These are phyloP conservation scores for Leptinotarsa haldemani DNA, from an alignment of 2,888 invertebrate genomes.

Conservation along the genomic window DNA sequence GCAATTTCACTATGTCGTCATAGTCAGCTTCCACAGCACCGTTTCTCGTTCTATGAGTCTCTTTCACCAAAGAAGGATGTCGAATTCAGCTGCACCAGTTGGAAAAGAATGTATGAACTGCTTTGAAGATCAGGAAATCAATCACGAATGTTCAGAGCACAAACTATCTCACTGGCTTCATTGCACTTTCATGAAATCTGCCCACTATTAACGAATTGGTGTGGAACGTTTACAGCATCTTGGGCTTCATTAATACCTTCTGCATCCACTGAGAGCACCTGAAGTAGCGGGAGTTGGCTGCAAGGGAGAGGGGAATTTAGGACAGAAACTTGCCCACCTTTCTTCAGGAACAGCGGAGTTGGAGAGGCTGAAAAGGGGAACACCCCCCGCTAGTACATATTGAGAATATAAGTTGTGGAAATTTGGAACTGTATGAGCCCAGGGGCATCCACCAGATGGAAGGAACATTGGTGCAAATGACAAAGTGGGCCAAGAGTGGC, in stretches of 20 bases:
- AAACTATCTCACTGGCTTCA: neutral
- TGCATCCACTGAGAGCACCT: slow-evolving; percentile 69
- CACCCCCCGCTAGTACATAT: slow-evolving; percentile 70
- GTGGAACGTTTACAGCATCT: slow-evolving; percentile 60
- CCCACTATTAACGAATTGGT: slow-evolving; percentile 55
- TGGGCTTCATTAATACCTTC: slow-evolving; percentile 60
- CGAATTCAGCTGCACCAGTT: too few species aligned
- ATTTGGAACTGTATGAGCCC: slow-evolving; percentile 70
- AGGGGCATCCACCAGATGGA: slow-evolving; percentile 66
- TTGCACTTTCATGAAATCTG: neutral
- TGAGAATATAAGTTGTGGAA: slow-evolving; percentile 77
- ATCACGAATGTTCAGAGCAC: too few species aligned
- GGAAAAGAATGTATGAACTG: neutral
- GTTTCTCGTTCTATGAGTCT: too few species aligned
- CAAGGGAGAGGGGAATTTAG: slow-evolving; percentile 57
- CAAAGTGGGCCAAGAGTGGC: slow-evolving; percentile 71
- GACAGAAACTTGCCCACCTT: slow-evolving; percentile 63
- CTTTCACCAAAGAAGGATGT: too few species aligned
- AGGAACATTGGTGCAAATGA: slow-evolving; percentile 72
- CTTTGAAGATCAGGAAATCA: neutral
- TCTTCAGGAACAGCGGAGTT: slow-evolving; percentile 50
- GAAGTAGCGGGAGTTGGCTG: slow-evolving; percentile 61
- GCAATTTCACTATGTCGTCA: too few species aligned
- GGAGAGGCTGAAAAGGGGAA: slow-evolving; percentile 48
- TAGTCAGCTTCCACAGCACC: too few species aligned